Percentiles rank a stretch among this genome's conserved stretches.
Evolutionary conservation across 2,113 vertebrate species (phyloP).

Genomic region (Larimichthys crocea): DNA sequence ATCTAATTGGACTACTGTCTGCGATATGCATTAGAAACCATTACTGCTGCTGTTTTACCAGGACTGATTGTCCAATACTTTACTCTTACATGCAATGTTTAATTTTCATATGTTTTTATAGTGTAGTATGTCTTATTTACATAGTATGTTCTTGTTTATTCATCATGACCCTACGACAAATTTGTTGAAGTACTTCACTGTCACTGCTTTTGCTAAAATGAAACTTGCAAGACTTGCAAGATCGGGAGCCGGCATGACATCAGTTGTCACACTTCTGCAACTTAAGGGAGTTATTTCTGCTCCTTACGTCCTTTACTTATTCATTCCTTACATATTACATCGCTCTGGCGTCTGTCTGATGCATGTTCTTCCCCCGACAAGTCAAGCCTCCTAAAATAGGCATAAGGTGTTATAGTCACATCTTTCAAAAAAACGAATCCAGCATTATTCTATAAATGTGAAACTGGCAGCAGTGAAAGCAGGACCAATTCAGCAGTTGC

Average conservation of each 20-base stretch:
- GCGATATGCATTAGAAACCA: no score
- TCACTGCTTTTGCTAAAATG: not conserved
- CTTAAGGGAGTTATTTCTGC: not conserved
- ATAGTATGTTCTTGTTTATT: no score
- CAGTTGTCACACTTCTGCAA: not conserved
- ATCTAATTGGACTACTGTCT: no score
- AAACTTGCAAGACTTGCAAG: not conserved
- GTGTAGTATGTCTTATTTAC: no score
- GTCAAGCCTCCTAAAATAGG: slow-evolving; percentile 7
- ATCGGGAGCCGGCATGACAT: not conserved
- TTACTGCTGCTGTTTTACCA: no score
- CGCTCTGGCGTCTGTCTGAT: not conserved
- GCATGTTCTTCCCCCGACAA: not conserved
- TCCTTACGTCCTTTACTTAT: not conserved
- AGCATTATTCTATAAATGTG: not conserved
- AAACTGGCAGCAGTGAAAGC: not conserved
- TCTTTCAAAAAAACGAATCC: not conserved
- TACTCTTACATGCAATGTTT: no score
- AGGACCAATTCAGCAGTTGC: not conserved
- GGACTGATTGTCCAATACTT: no score
- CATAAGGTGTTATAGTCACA: not conserved
- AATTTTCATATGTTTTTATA: no score
- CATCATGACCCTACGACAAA: no score
- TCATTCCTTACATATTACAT: not conserved
- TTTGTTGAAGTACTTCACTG: no score